Percentiles rank a stretch among this genome's conserved stretches.
Conservation (phyloP, 1,140 invertebrate species). For the Protaetia brevitarsis region DNA sequence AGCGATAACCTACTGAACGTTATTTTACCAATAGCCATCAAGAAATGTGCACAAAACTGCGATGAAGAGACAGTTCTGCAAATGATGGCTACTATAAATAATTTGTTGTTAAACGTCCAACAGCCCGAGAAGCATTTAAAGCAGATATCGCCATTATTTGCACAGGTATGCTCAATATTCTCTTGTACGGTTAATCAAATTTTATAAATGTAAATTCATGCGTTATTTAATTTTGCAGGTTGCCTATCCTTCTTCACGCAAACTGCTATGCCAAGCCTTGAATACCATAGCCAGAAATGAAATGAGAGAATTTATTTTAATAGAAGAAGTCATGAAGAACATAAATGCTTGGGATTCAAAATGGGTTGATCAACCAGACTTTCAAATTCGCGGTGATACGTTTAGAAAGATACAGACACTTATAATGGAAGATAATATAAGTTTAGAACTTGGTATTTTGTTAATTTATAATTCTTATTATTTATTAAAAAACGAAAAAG, state of each 20-base stretch:
- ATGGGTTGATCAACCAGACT: slow-evolving; percentile 91
- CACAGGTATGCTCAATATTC: slow-evolving; percentile 52
- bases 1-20: slow-evolving; percentile 68
- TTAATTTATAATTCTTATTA: slow-evolving; percentile 81
- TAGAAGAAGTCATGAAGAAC: slow-evolving; percentile 57
- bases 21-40: slow-evolving; percentile 70
- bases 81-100: slow-evolving; percentile 67
- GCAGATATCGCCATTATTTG: slow-evolving; percentile 64
- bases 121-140: slow-evolving; percentile 64
- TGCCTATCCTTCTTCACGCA: slow-evolving; percentile 57
- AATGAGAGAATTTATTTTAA: slow-evolving; percentile 44
- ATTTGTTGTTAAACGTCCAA: slow-evolving; percentile 67
- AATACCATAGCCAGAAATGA: slow-evolving; percentile 52
- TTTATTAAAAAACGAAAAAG: slow-evolving; percentile 72
- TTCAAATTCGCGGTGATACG: slow-evolving; percentile 71
- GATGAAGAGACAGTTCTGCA: slow-evolving; percentile 58
- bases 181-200: too few species aligned
- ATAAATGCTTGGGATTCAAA: slow-evolving; percentile 84
- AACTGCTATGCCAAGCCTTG: slow-evolving; percentile 61
- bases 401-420: slow-evolving; percentile 65
- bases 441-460: slow-evolving; percentile 66
- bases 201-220: too few species aligned
- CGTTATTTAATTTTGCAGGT: slow-evolving; percentile 1
- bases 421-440: slow-evolving; percentile 55
- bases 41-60: slow-evolving; percentile 51